Base-by-base conservation (phyloP, 1,140 invertebrate species). In the Lysiphlebus fabarum region DNA sequence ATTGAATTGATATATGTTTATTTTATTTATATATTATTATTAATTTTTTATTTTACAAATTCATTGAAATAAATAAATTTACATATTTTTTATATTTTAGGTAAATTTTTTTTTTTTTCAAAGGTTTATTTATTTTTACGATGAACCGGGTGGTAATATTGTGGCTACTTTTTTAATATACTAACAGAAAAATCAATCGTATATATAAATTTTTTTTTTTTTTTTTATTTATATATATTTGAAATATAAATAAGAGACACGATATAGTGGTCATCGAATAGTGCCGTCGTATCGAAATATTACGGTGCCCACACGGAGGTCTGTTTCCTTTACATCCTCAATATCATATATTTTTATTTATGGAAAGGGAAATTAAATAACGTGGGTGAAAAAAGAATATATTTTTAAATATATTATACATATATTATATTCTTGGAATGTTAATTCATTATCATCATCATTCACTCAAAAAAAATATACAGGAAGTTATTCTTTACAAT, bases 391-490 rank as follows among this genome's bases (percentile, higher is more conserved):
- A 62, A 62, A 68, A 65, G 2, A 4, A 58, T 65, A 66, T 62
- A 65, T 60, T 61, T 60, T 67, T 64, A 63, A 65, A 63, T 65
- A 65, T 64, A 64, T 62, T 63, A 62, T 61, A 63, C 64, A 63
- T 63, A 62, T 56, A 59, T n/a, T 62, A 64, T 61, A 66, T 69
- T 26, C 17, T 26, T 26, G 17, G 17, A 26, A 65, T 67, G 66
- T 65, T 65, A 67, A 65, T 66, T 65, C 65, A 70, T 70, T 66
- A 65, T 70, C 67, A 70, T 70, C 66, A 62, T 26, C 17, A 26
- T 26, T 64, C 64, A 65, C 65, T 65, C 54, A 68, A 62, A 67
- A 68, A n/a, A 70, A 61, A 60, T 62, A 63, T 60, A 62, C 68
- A 66, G 67, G 68, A 69, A 69, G 66, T 65, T 64, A 65, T 62